phyloP scores from a whole-genome alignment of 2,113 vertebrate genomes.

The Siphamia tubifer region DNA sequence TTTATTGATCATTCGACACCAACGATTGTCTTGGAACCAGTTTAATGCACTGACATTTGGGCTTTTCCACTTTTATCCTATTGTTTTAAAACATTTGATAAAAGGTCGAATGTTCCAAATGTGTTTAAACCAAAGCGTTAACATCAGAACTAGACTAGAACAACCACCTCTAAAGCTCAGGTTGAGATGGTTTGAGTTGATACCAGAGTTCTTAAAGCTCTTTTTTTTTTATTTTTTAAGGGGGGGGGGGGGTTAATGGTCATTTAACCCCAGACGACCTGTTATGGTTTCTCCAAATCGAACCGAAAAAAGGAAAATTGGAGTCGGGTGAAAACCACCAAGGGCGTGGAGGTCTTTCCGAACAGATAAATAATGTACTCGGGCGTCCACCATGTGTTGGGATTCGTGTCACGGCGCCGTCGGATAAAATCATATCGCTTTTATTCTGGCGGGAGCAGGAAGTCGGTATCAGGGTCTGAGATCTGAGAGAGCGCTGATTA shows the following conservation, averaged over 20 bases:
- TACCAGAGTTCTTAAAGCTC: background rate
- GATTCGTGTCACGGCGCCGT: conserved; percentile 37
- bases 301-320: conserved; percentile 56
- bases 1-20: too few relatives aligned
- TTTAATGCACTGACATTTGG: too few relatives aligned
- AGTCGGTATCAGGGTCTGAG: conserved; percentile 51
- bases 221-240: too few relatives aligned
- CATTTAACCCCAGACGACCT: conserved; percentile 58
- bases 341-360: conserved; percentile 57
- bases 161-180: too few relatives aligned
- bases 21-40: too few relatives aligned
- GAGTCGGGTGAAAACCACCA: conserved; percentile 56
- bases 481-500: conserved; percentile 67
- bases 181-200: too few relatives aligned
- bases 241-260: too few relatives aligned
- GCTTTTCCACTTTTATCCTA: too few relatives aligned
- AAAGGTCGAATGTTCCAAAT: too few relatives aligned
- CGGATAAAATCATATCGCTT: conserved; percentile 65
- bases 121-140: too few relatives aligned
- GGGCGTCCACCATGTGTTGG: conserved; percentile 24
- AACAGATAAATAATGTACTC: conserved; percentile 75
- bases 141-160: too few relatives aligned
- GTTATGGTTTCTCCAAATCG: conserved; percentile 29
- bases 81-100: too few relatives aligned
- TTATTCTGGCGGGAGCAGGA: conserved; percentile 61